Conservation (phyloP, 2,888 invertebrate species). For the Chrysopilus asiliformis region DNA sequence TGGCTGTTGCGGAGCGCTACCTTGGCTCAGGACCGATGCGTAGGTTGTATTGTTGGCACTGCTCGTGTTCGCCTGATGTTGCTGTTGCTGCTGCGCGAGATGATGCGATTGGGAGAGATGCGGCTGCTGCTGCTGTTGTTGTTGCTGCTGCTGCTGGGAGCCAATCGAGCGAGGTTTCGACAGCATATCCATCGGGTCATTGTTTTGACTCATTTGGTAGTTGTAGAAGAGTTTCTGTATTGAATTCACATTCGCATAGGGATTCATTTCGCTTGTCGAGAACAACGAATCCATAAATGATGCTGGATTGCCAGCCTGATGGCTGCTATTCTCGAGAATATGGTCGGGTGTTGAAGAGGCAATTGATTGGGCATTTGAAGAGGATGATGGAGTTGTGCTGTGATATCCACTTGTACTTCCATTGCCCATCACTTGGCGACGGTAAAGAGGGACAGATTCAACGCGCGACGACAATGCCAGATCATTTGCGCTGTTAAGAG, state of each 20-base stretch:
- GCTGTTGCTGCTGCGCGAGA: slow-evolving; percentile 3
- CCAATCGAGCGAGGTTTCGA: slow-evolving; percentile 5
- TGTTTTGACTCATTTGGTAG: slow-evolving; percentile 11
- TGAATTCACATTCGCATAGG: slow-evolving; percentile 12
- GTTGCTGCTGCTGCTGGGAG: slow-evolving; percentile 18
- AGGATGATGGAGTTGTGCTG: slow-evolving; percentile 17
- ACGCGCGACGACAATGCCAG: slow-evolving; percentile 14
- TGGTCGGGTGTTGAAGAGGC: slow-evolving; percentile 23
- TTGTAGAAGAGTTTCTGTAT: slow-evolving; percentile 14
- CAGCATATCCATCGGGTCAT: slow-evolving; percentile 6
- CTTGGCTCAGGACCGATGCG: slow-evolving; percentile 36
- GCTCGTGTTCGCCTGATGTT: slow-evolving; percentile 4
- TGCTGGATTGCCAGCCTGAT: slow-evolving; percentile 1
- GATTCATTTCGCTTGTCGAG: slow-evolving; percentile 8
- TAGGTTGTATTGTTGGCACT: slow-evolving; percentile 28
- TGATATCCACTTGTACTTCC: slow-evolving; percentile 4
- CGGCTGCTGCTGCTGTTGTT: slow-evolving; percentile 10
- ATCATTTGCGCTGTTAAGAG: slow-evolving; percentile 20
- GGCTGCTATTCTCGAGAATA: slow-evolving; percentile 17
- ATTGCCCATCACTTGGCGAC: slow-evolving; percentile 35
- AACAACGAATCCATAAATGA: slow-evolving; percentile 12
- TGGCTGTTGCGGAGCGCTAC: slow-evolving; percentile 13
- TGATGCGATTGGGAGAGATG: slow-evolving; percentile 2
- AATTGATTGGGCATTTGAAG: slow-evolving; percentile 21
- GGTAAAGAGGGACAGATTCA: slow-evolving; percentile 39